Percentiles rank a stretch among this genome's conserved stretches.
These are phyloP conservation scores for Standfussiana lucernea DNA, from an alignment of 2,888 invertebrate species.

Conservation along the genomic window DNA sequence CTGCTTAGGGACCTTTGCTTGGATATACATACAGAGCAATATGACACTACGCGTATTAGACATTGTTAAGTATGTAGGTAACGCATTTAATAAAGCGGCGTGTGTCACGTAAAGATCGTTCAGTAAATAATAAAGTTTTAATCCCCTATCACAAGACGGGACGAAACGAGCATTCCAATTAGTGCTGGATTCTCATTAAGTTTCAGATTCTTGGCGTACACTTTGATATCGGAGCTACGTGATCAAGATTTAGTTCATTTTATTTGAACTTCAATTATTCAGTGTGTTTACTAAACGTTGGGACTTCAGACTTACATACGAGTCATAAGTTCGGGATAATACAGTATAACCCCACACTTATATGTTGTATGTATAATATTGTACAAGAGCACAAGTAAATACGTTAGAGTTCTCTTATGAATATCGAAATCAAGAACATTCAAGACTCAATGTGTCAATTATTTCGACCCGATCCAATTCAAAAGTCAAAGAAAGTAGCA, in stretches of 20 bases:
- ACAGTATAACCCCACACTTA: neutral
- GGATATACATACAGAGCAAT: neutral
- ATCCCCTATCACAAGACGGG: conserved; percentile 77
- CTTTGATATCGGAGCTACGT: conserved; percentile 86
- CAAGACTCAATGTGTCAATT: neutral
- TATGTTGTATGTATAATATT: too few relatives aligned
- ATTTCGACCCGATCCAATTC: conserved; percentile 42
- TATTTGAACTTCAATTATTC: conserved; percentile 71
- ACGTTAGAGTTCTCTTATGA: neutral
- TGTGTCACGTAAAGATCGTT: conserved; percentile 70
- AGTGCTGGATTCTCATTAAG: conserved; percentile 87
- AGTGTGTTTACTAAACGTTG: conserved; percentile 33
- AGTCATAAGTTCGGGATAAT: neutral
- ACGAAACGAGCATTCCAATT: conserved; percentile 88
- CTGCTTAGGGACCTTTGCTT: neutral
- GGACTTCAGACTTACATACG: neutral
- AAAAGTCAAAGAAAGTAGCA: conserved; percentile 42
- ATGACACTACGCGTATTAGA: neutral
- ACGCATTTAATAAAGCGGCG: conserved; percentile 57
- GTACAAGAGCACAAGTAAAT: conserved; percentile 3
- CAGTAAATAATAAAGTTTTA: conserved; percentile 80
- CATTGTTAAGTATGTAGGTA: conserved; percentile 42
- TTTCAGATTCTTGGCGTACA: conserved; percentile 85
- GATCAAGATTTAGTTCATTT: conserved; percentile 85
- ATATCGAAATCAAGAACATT: conserved; percentile 17